These are phyloP conservation scores for Simalia tracyae DNA, from an alignment of 2,797 vertebrate genomes.

Conservation along the genomic window DNA sequence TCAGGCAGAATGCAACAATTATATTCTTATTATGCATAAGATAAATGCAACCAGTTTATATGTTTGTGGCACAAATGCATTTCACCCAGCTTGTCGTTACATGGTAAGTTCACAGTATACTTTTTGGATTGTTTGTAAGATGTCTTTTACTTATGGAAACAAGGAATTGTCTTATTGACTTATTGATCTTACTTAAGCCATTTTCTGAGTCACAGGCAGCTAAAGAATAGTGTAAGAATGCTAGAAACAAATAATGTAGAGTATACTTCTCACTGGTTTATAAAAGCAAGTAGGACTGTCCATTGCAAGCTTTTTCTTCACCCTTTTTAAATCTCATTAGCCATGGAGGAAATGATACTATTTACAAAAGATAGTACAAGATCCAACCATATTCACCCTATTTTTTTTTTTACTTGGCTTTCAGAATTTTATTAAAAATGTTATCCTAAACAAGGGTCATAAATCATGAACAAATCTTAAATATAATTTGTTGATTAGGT, in stretches of 20 bases:
- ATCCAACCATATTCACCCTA: neutral
- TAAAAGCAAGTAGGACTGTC: neutral
- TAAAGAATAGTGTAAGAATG: neutral
- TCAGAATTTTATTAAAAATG: neutral
- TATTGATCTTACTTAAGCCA: neutral
- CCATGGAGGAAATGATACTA: neutral
- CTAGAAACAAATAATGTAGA: neutral
- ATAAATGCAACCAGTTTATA: constrained; percentile 73
- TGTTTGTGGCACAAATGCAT: constrained; percentile 82
- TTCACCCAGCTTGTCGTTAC: constrained; percentile 78
- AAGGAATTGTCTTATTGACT: neutral
- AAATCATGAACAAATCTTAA: neutral
- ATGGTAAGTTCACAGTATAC: constrained; percentile 68
- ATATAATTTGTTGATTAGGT: neutral
- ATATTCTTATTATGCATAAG: constrained; percentile 77
- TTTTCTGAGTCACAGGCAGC: neutral
- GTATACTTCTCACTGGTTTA: neutral
- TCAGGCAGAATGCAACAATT: constrained; percentile 83
- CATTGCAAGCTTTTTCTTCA: neutral
- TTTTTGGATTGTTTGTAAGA: neutral
- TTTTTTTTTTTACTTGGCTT: neutral
- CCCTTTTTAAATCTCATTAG: neutral
- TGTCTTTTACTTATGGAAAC: neutral
- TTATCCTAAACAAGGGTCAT: neutral
- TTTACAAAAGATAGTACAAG: neutral